Percentiles rank a stretch among this genome's conserved stretches.
These are phyloP conservation scores for Bugula neritina DNA, from an alignment of 2,888 invertebrate species.

Conservation along the genomic window DNA sequence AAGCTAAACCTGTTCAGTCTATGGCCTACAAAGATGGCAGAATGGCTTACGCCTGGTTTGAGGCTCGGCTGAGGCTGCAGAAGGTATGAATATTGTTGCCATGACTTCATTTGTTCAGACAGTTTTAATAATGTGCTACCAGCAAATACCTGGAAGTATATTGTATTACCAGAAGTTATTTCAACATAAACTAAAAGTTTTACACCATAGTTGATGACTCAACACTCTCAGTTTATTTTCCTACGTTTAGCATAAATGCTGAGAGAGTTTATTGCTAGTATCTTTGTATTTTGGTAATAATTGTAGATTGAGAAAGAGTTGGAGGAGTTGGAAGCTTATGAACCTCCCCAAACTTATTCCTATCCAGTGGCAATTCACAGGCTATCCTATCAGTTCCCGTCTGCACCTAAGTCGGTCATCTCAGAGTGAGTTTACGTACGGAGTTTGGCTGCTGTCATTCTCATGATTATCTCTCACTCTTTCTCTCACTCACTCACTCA, in stretches of 20 bases:
- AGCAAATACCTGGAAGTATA: too few species aligned
- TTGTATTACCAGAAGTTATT: too few species aligned
- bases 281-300: too few species aligned
- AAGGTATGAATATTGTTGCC: not conserved
- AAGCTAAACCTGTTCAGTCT: constrained; percentile 31
- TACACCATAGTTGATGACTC: too few species aligned
- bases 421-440: not conserved
- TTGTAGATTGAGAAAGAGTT: not conserved
- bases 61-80: constrained; percentile 29
- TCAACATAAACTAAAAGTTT: too few species aligned
- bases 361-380: not conserved
- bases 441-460: not conserved
- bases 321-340: not conserved
- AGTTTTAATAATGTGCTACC: too few species aligned
- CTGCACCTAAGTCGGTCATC: not conserved
- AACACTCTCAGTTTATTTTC: too few species aligned
- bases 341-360: not conserved
- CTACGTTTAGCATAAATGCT: too few species aligned
- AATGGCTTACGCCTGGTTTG: constrained; percentile 32
- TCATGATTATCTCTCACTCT: not conserved
- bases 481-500: not conserved
- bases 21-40: constrained; percentile 35
- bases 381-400: not conserved
- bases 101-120: too few species aligned
- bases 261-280: too few species aligned